phyloP scores from a whole-genome alignment of 2,113 vertebrate species.

The Silurus glanis region DNA sequence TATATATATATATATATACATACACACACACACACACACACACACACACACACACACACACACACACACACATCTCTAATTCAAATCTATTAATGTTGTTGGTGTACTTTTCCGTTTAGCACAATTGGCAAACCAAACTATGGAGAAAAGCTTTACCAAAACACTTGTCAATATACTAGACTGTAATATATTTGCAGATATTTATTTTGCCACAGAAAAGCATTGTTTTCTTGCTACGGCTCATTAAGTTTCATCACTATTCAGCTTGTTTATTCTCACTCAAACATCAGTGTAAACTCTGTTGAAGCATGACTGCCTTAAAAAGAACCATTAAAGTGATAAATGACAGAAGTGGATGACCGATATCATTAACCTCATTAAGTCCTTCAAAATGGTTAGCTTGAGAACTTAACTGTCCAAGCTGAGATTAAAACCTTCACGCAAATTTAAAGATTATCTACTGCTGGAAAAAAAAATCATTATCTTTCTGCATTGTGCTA shows the following conservation, averaged over 20 bases:
- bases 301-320: constrained; percentile 22
- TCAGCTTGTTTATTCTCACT: constrained; percentile 2
- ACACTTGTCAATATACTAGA: not conserved
- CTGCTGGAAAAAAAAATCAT: not conserved
- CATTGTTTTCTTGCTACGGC: not conserved
- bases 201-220: not conserved
- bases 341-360: constrained; percentile 16
- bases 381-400: constrained; percentile 8
- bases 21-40: too few relatives aligned
- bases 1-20: too few relatives aligned
- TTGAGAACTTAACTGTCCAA: not conserved
- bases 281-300: constrained; percentile 2
- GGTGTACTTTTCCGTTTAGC: not conserved
- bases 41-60: too few relatives aligned
- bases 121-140: not conserved
- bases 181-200: not conserved
- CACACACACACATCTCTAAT: too few relatives aligned
- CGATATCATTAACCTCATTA: constrained; percentile 38
- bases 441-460: not conserved
- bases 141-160: not conserved
- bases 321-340: constrained; percentile 39
- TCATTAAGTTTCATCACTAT: not conserved
- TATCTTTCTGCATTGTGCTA: not conserved
- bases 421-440: not conserved
- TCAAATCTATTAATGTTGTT: constrained; percentile 2